These are phyloP conservation scores for Aphodius sticticus DNA, from an alignment of 2,888 invertebrate species.

Conservation along the genomic window DNA sequence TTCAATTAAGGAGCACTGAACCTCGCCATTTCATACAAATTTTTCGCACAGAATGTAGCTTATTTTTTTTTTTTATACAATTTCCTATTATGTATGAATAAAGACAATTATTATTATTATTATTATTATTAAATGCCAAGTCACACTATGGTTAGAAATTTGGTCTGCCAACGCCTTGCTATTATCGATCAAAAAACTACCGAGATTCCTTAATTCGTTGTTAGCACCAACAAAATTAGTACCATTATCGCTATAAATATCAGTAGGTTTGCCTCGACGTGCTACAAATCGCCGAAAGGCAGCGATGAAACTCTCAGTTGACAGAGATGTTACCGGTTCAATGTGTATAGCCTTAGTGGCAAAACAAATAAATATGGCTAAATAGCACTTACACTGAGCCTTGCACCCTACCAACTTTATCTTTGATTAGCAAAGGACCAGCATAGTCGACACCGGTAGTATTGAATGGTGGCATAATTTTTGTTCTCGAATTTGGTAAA, in stretches of 20 bases:
- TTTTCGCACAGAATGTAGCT: too few relatives aligned
- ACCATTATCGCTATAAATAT: conserved; percentile 26
- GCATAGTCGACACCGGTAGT: conserved; percentile 42
- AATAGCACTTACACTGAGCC: conserved; percentile 43
- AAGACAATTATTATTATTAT: too few relatives aligned
- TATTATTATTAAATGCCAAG: conserved; percentile 18
- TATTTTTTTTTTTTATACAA: too few relatives aligned
- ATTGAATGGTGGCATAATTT: conserved; percentile 37
- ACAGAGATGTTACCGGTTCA: conserved; percentile 29
- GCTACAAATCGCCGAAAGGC: conserved; percentile 33
- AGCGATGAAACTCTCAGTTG: conserved; percentile 29
- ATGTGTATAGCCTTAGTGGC: conserved; percentile 43
- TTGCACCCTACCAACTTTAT: conserved; percentile 36
- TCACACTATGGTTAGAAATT: background rate
- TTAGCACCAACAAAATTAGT: conserved; percentile 22
- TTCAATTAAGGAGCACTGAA: too few relatives aligned
- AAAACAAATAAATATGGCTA: conserved; percentile 48
- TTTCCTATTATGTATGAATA: too few relatives aligned
- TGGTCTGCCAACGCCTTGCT: background rate
- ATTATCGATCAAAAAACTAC: background rate
- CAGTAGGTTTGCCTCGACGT: conserved; percentile 32
- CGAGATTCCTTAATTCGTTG: conserved; percentile 8
- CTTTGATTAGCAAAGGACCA: conserved; percentile 37
- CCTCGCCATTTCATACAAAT: too few relatives aligned
- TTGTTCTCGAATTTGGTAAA: conserved; percentile 23